Conservation (phyloP, 2,888 invertebrate species). For the Ernsta delagoae region DNA sequence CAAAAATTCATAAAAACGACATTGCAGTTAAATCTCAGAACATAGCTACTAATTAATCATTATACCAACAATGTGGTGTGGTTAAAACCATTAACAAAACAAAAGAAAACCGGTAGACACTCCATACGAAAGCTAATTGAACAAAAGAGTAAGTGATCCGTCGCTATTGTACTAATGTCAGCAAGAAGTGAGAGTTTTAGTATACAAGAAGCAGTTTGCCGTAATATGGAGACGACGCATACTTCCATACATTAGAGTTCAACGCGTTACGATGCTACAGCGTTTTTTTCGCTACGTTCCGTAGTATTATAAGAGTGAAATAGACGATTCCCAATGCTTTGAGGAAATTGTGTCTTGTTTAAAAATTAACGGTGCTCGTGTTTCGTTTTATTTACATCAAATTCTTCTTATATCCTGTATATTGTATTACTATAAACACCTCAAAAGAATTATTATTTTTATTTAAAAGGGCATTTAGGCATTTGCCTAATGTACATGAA, state of each 20-base stretch:
- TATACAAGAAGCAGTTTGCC: slow-evolving; percentile 20
- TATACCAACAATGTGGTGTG: slow-evolving; percentile 12
- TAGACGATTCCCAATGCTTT: background rate
- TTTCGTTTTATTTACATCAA: too few species aligned
- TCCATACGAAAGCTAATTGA: slow-evolving; percentile 32
- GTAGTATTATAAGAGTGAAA: background rate
- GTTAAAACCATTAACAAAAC: background rate
- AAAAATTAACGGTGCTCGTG: too few species aligned
- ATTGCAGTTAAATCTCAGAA: background rate
- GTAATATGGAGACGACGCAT: background rate
- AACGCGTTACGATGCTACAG: slow-evolving; percentile 46
- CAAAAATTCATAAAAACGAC: background rate
- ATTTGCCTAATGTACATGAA: too few species aligned
- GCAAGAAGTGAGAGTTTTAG: slow-evolving; percentile 31
- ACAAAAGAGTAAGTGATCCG: slow-evolving; percentile 28
- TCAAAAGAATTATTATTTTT: too few species aligned
- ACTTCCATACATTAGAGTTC: slow-evolving; percentile 53
- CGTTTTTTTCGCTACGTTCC: background rate
- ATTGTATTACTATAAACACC: too few species aligned
- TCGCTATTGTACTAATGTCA: slow-evolving; percentile 22
- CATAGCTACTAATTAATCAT: background rate
- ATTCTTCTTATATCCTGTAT: too few species aligned
- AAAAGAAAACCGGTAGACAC: slow-evolving; percentile 15
- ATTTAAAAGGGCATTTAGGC: too few species aligned
- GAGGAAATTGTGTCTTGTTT: background rate